Evolutionary conservation across 2,888 invertebrate genomes (phyloP), one percentile per base, ranked within the genome.

Genomic region (Sylvicola fuscatus): DNA sequence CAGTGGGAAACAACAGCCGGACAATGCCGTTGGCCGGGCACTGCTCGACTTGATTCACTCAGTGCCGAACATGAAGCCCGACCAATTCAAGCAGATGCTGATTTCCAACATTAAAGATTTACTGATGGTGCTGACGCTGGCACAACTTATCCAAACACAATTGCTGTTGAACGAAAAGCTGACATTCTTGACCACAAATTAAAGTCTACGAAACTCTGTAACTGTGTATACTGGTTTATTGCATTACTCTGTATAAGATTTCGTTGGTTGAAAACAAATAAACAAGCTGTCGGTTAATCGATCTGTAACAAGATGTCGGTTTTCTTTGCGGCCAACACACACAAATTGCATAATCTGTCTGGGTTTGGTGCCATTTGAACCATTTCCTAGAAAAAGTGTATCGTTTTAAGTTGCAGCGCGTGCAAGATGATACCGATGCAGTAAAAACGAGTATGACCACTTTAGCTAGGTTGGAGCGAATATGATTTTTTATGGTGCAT

Each of bases 51-150:
- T 95, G 54, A 83, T 93, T 29, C 78, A 84, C 60, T 79, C 83
- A 12, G 84, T 93, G 42, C 92, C 93, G 32, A 81, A 83, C 53
- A 87, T 97, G 70, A 74, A 75, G 15, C 68, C 72, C 37, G 86
- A 89, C 50, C 80, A 89, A 52, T 89, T 95, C 58, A 86, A 89
- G 28, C 78, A 83, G 47, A 87, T 95, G 76, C 80, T 97, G 56
- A 93, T 93, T 54, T 80, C 89, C 46, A 87, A 89, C 51, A 83
- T 95, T 55, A 93, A 97, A 62, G 97, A 97, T 65, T 69, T 97
- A 47, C 66, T 97, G 48, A 97, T 98, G 97, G 90, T 89, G 30
- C 79, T 92, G 47, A 93, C 95, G 32, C 67, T 98, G 40, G 86
- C 95, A 11, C 93, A 95, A 52, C 67, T 98, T 40, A 87, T 92